These are phyloP conservation scores for Apamea crenata DNA, from an alignment of 2,888 invertebrate genomes.

Conservation along the genomic window DNA sequence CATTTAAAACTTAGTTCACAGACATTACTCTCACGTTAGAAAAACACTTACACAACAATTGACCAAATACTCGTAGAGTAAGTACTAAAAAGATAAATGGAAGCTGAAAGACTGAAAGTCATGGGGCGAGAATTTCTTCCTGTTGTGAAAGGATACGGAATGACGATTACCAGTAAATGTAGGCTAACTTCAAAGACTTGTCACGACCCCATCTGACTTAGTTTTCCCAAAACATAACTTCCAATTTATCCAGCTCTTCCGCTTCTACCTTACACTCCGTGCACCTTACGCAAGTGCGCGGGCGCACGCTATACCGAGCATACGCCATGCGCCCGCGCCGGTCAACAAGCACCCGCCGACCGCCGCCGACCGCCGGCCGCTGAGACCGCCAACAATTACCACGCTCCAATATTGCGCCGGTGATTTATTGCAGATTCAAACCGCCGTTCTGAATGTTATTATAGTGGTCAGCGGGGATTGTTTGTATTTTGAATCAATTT, in stretches of 20 bases:
- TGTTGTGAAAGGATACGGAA: not conserved
- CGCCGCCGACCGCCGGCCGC: constrained; percentile 14
- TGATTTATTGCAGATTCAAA: constrained; percentile 59
- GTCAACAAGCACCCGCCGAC: constrained; percentile 43
- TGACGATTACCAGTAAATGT: not conserved
- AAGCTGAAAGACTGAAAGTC: no score
- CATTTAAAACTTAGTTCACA: not conserved
- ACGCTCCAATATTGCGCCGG: constrained; percentile 51
- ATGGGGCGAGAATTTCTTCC: not conserved
- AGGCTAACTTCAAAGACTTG: not conserved
- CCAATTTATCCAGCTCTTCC: not conserved
- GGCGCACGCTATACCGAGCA: constrained; percentile 60
- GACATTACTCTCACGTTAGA: not conserved
- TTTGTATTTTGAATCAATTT: constrained; percentile 49
- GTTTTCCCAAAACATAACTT: not conserved
- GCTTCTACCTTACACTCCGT: constrained; percentile 33
- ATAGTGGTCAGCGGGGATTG: constrained; percentile 25
- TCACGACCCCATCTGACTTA: not conserved
- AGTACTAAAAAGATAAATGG: not conserved
- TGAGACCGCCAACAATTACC: constrained; percentile 44
- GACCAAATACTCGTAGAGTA: no score
- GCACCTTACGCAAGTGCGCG: constrained; percentile 66
- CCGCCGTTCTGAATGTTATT: constrained; percentile 30
- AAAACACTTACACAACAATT: not conserved
- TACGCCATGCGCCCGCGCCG: constrained; percentile 53